Conservation (phyloP, 2,113 vertebrate genomes). For the Peromyscus polionotus region DNA sequence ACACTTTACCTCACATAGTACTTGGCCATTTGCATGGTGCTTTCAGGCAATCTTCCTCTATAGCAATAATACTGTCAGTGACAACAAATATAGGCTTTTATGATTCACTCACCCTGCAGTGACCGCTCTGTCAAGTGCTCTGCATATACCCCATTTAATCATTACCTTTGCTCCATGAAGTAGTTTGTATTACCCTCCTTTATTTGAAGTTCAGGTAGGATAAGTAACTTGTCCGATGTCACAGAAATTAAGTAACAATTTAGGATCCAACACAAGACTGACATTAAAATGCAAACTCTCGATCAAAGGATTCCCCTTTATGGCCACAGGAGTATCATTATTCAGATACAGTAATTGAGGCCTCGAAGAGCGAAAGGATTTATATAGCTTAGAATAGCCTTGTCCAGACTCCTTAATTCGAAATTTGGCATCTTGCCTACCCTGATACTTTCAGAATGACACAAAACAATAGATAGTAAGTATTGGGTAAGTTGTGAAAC, state of each 20-base stretch:
- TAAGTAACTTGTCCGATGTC: background rate
- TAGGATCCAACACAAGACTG: background rate
- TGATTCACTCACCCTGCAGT: background rate
- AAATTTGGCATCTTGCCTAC: background rate
- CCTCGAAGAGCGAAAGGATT: background rate
- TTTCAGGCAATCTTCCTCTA: background rate
- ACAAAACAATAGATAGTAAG: constrained; percentile 14
- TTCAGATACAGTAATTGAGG: background rate
- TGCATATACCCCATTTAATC: background rate
- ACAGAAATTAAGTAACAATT: background rate
- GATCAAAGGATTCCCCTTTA: background rate
- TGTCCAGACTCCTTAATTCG: background rate
- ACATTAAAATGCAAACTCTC: constrained; percentile 17
- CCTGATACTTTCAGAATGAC: background rate
- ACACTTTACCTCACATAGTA: background rate
- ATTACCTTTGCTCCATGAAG: background rate
- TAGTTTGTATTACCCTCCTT: background rate
- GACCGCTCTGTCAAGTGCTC: background rate
- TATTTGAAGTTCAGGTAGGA: background rate
- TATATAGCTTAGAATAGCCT: background rate
- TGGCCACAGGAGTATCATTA: background rate
- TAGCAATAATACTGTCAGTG: background rate
- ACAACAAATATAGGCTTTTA: background rate
- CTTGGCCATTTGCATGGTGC: background rate
- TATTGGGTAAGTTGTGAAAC: constrained; percentile 17